Percentiles rank a stretch among this genome's conserved stretches.
These are phyloP conservation scores for Callorhinus ursinus DNA, from an alignment of 2,113 vertebrate species.

Conservation along the genomic window DNA sequence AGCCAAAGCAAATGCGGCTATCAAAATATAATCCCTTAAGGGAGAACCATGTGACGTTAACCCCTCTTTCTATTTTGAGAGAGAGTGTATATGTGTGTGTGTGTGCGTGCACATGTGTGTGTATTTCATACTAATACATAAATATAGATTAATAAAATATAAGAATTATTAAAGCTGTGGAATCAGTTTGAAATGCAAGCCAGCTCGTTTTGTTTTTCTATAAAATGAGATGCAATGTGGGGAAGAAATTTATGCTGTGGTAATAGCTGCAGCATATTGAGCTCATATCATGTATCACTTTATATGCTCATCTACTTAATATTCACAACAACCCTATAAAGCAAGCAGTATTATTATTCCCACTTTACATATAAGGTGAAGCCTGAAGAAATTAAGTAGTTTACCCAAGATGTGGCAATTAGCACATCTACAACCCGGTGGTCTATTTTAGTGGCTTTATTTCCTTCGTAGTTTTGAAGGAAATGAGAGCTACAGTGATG, in stretches of 20 bases:
- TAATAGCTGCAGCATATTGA: not conserved
- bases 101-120: not conserved
- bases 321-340: not conserved
- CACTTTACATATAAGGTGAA: not conserved
- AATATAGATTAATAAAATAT: constrained; percentile 24
- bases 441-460: not conserved
- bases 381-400: constrained; percentile 29
- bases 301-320: constrained; percentile 1
- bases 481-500: not conserved
- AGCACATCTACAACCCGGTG: not conserved
- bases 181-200: not conserved
- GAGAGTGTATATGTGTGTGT: not conserved
- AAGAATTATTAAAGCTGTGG: not conserved
- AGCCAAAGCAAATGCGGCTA: not conserved
- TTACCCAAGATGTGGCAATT: not conserved
- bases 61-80: not conserved
- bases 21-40: not conserved
- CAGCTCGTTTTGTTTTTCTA: constrained; percentile 35
- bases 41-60: not conserved
- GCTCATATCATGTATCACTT: not conserved
- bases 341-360: not conserved
- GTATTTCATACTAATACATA: constrained; percentile 18
- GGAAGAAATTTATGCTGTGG: constrained; percentile 34
- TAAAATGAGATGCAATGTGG: not conserved
- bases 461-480: not conserved